Conservation (phyloP, 2,113 vertebrate genomes). For the Nerophis lumbriciformis region DNA sequence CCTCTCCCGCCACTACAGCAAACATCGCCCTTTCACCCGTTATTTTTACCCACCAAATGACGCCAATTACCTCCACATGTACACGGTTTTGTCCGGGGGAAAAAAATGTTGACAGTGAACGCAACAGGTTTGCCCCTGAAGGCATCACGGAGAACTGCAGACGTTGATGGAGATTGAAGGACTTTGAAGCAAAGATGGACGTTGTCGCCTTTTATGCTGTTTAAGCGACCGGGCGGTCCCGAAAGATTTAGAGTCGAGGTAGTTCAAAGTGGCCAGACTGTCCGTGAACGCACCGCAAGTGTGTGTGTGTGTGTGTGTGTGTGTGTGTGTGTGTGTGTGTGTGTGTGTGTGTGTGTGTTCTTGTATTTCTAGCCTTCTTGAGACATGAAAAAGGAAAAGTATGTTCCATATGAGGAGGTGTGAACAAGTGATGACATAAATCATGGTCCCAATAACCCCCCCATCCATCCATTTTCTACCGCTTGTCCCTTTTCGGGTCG, state of each 20-base stretch:
- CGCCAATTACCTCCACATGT: not conserved
- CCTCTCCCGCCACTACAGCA: not conserved
- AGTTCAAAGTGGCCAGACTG: not conserved
- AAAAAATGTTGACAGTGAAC: not conserved
- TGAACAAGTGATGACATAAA: no score
- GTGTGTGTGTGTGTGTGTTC: no score
- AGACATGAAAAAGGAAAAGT: no score
- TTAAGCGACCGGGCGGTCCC: no score
- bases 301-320: no score
- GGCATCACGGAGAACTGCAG: not conserved
- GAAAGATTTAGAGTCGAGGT: not conserved
- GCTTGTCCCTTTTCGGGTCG: no score
- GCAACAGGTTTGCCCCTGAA: constrained; percentile 5
- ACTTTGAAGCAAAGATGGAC: not conserved
- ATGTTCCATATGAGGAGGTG: no score
- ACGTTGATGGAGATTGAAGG: not conserved
- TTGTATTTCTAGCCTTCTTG: no score
- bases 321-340: no score
- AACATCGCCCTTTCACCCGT: not conserved
- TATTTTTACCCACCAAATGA: not conserved
- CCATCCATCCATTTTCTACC: no score
- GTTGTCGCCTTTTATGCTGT: no score
- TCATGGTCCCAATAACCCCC: no score
- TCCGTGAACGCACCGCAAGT: not conserved
- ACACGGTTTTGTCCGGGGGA: not conserved